Evolutionary conservation across 2,888 invertebrate species (phyloP), one percentile per base, ranked within the genome.

Genomic region (Acheta domesticus): DNA sequence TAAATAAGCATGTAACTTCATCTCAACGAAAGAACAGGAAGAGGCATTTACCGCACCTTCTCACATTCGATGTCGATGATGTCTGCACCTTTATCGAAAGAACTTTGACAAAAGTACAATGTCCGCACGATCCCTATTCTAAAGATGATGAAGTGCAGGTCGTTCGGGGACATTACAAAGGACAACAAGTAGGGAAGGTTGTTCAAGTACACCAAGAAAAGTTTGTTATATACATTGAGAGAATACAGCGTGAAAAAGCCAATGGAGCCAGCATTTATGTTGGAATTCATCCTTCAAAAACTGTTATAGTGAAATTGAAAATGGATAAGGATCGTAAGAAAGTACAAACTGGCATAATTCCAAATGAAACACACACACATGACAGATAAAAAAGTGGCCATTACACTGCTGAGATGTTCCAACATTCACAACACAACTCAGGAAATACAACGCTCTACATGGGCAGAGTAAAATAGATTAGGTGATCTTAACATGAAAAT

Each of bases 111-210:
- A 86, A 99, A 99, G 88, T 98, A 99, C 91, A 98, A 96, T 89
- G 98, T 99, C 78, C 93, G 97, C 83, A 94, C 97, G 81, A 98
- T 99, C 93, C 99, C 99, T 79, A 97, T 99, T 86, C 94, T 83
- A 99, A 98, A 88, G 99, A 99, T 87, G 99, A 99, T 86, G 99
- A 99, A 93, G 99, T 99, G 81, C 97, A 98, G 92, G 96, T 98
- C 85, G 97, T 98, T 82, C 92, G 99, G 82, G 99, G 99, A 81
- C 99, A 99, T 88, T 98, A 97, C 91, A 99, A 99, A 89, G 98
- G 99, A 83, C 98, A 98, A 86, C 99, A 99, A 89, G 96, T 98
- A 79, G 99, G 99, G 85, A 99, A 99, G 89, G 95, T 99, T 81
- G 96, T 99, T 77, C 98, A 98, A 88, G 95, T 97, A 20, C 99